Evolutionary conservation across 2,113 vertebrate genomes (phyloP).

Genomic region (Ginglymostoma cirratum): DNA sequence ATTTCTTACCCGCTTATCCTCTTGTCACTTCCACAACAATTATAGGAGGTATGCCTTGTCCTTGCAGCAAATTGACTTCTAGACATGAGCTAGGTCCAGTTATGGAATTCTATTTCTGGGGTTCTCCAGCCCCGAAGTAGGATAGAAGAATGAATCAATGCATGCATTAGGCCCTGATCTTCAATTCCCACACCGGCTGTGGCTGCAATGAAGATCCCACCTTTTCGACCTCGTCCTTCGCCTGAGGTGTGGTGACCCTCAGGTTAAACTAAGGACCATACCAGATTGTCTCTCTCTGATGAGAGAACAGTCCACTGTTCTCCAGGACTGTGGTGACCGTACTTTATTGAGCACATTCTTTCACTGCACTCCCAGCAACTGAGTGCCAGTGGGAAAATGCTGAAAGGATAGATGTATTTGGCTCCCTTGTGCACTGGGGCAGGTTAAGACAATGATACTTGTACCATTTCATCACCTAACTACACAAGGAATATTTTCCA

Average conservation of each 20-base stretch:
- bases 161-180: neutral
- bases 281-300: no score
- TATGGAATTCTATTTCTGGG: conserved; percentile 1
- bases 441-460: neutral
- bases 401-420: neutral
- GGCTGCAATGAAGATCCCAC: no score
- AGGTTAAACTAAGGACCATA: no score
- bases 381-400: neutral
- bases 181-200: no score
- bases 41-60: neutral
- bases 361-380: neutral
- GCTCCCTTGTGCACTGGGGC: neutral
- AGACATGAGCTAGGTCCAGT: conserved; percentile 38
- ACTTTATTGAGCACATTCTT: no score
- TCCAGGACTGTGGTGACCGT: no score
- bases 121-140: no score
- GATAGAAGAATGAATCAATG: neutral
- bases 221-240: no score
- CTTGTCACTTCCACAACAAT: neutral
- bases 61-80: conserved; percentile 41
- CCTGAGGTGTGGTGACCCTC: no score
- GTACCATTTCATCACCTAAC: neutral
- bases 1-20: no score
- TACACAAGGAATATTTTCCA: neutral
- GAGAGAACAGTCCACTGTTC: no score